Evolutionary conservation across 2,888 invertebrate species (phyloP).

Genomic region (Acanthacorydalis orientalis): DNA sequence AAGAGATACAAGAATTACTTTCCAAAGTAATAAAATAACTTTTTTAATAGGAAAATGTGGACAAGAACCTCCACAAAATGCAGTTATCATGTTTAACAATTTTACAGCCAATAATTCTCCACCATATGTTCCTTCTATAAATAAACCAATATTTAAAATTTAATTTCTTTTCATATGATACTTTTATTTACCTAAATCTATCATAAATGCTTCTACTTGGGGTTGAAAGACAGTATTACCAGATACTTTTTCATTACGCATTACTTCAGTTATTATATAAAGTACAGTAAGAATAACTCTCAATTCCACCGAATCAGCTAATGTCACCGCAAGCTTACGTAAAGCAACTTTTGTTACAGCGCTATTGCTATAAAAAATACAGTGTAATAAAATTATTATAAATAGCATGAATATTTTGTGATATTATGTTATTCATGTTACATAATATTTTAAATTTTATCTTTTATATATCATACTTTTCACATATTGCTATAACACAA

Average conservation of each 20-base stretch:
- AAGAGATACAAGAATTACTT: slow-evolving; percentile 76
- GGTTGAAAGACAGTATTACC: slow-evolving; percentile 26
- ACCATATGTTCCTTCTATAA: slow-evolving; percentile 33
- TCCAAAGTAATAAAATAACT: slow-evolving; percentile 88
- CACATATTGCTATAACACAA: too few species aligned
- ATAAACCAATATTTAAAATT: slow-evolving; percentile 10
- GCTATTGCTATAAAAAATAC: slow-evolving; percentile 32
- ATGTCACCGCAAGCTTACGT: slow-evolving; percentile 59
- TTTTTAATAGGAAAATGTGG: slow-evolving; percentile 99
- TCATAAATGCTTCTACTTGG: slow-evolving; percentile 36
- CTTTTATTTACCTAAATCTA: slow-evolving; percentile 9
- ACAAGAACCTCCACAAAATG: slow-evolving; percentile 87
- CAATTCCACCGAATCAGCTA: slow-evolving; percentile 83
- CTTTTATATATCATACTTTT: too few species aligned
- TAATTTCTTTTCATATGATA: slow-evolving; percentile 1
- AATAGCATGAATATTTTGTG: too few species aligned
- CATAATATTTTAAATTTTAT: too few species aligned
- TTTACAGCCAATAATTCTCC: slow-evolving; percentile 80
- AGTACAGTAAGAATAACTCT: slow-evolving; percentile 84
- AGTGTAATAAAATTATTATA: background rate
- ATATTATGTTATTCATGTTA: too few species aligned
- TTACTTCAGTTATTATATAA: slow-evolving; percentile 89
- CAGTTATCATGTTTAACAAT: slow-evolving; percentile 87
- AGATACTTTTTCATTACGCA: slow-evolving; percentile 50
- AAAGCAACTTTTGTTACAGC: slow-evolving; percentile 54